These are phyloP conservation scores for Hippopotamus amphibius DNA, from an alignment of 2,113 vertebrate genomes.

Conservation along the genomic window DNA sequence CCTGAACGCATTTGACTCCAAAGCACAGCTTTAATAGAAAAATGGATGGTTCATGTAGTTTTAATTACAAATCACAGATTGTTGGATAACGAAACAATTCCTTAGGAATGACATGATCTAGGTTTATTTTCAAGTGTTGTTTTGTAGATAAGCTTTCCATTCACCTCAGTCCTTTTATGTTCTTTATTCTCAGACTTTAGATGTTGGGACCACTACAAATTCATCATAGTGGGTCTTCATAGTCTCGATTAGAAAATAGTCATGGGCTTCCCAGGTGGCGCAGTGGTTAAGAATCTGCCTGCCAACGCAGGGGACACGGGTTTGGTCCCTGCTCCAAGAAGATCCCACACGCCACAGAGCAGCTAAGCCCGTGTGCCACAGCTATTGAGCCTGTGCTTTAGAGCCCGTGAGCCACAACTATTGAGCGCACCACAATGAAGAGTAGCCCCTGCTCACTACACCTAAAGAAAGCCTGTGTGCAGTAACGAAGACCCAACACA, in stretches of 20 bases:
- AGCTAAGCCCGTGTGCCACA: no score
- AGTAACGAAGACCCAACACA: no score
- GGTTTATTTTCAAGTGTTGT: slow-evolving; percentile 32
- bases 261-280: no score
- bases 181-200: background rate
- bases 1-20: slow-evolving; percentile 14
- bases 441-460: no score
- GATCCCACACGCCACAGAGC: no score
- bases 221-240: background rate
- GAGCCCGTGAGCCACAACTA: no score
- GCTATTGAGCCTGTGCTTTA: no score
- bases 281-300: no score
- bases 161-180: background rate
- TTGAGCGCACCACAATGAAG: no score
- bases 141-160: background rate
- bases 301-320: no score
- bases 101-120: background rate
- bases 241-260: slow-evolving; percentile 15
- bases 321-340: no score
- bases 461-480: no score
- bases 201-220: background rate
- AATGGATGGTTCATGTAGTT: background rate
- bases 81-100: slow-evolving; percentile 37
- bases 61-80: slow-evolving; percentile 9
- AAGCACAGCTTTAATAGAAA: slow-evolving; percentile 31